Evolutionary conservation across 2,888 invertebrate genomes (phyloP).

Genomic region (Standfussiana lucernea): DNA sequence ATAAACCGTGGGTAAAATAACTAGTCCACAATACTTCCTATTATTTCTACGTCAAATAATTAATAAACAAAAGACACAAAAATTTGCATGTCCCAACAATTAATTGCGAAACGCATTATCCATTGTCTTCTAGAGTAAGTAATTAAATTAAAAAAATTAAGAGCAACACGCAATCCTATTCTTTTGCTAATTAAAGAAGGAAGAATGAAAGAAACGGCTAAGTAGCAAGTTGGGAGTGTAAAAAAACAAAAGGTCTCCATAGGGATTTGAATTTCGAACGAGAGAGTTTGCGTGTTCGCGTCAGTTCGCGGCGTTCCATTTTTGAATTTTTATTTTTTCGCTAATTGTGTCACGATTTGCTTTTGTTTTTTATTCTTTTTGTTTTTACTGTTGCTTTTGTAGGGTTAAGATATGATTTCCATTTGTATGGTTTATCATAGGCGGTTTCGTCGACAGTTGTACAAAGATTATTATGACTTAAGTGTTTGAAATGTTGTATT

Average conservation of each 20-base stretch:
- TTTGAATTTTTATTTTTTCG: conserved; percentile 78
- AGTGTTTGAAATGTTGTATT: background rate
- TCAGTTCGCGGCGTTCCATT: conserved; percentile 83
- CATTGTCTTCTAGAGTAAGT: conserved; percentile 85
- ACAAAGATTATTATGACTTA: conserved; percentile 4
- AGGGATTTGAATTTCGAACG: conserved; percentile 85
- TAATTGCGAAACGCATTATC: conserved; percentile 85
- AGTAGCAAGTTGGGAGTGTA: conserved; percentile 88
- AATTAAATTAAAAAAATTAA: conserved; percentile 89
- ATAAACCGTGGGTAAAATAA: conserved; percentile 62
- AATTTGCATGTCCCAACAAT: conserved; percentile 85
- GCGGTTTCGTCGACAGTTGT: background rate
- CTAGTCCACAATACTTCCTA: conserved; percentile 63
- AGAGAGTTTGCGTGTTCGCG: conserved; percentile 86
- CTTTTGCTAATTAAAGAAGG: conserved; percentile 89
- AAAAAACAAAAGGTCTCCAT: conserved; percentile 81
- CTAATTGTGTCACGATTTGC: conserved; percentile 71
- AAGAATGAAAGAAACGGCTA: conserved; percentile 87
- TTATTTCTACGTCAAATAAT: conserved; percentile 66
- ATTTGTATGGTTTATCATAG: conserved; percentile 14
- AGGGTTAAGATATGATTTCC: conserved; percentile 49
- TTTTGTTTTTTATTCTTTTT: conserved; percentile 68
- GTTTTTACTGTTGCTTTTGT: conserved; percentile 60
- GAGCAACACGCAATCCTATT: conserved; percentile 88
- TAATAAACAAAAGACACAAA: conserved; percentile 73